Percentiles rank a stretch among this genome's conserved stretches.
Evolutionary conservation across 2,113 vertebrate genomes (phyloP).

Genomic region (Anguilla japonica): DNA sequence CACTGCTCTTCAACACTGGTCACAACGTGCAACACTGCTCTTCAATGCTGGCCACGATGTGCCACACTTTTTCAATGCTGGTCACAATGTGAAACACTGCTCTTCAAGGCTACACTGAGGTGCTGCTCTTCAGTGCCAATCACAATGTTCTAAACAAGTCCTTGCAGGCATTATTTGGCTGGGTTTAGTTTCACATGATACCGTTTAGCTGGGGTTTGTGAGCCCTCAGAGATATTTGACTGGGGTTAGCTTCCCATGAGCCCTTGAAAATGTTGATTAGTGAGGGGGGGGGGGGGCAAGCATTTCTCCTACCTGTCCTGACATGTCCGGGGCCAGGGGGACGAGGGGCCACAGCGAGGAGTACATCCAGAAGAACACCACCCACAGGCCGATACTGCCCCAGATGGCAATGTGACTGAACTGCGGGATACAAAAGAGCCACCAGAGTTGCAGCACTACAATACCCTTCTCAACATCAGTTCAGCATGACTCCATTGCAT

Average conservation of each 20-base stretch:
- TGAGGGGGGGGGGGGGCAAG: no score
- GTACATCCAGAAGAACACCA: constrained; percentile 82
- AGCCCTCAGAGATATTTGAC: not conserved
- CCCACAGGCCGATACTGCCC: constrained; percentile 81
- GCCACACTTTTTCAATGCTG: no score
- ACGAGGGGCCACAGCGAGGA: constrained; percentile 79
- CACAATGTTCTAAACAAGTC: not conserved
- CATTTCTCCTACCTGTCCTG: constrained; percentile 75
- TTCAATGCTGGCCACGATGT: not conserved
- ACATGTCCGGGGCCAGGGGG: constrained; percentile 82
- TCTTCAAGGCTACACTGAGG: no score
- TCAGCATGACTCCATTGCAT: not conserved
- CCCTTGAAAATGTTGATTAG: not conserved
- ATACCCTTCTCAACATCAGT: not conserved
- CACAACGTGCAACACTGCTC: not conserved
- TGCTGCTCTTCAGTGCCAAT: not conserved
- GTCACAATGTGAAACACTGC: not conserved
- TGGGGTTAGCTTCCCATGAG: not conserved
- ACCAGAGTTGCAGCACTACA: not conserved
- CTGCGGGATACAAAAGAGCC: constrained; percentile 51
- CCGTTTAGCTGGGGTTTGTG: not conserved
- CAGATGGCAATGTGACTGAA: constrained; percentile 84
- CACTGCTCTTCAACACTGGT: not conserved
- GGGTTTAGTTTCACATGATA: not conserved
- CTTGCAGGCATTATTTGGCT: no score